Percentiles rank a stretch among this genome's conserved stretches.
phyloP scores from a whole-genome alignment of 2,888 invertebrate species.

The Rugalucina vietnamica region DNA sequence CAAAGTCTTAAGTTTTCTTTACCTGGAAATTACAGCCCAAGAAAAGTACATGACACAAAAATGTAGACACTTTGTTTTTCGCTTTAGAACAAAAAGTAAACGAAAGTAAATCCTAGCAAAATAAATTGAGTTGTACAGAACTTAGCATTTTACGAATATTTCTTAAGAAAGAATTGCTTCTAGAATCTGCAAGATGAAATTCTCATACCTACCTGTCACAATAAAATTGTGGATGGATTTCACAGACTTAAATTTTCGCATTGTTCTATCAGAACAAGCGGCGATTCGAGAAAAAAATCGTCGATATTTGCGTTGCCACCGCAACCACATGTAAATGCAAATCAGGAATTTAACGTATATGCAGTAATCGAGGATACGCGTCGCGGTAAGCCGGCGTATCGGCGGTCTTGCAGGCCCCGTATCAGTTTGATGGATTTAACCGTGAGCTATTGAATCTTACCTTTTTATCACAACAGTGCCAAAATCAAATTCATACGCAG shows the following conservation, averaged over 20 bases:
- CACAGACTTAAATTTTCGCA: conserved; percentile 36
- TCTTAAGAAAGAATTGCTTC: conserved; percentile 21
- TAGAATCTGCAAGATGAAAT: conserved; percentile 28
- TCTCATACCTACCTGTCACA: conserved; percentile 48
- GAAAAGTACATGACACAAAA: neutral
- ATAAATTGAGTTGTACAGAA: conserved; percentile 43
- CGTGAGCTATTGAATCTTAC: neutral
- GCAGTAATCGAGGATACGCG: too few relatives aligned
- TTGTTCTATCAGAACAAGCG: too few relatives aligned
- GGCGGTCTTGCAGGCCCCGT: too few relatives aligned
- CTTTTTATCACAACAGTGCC: neutral
- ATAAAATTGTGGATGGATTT: conserved; percentile 51
- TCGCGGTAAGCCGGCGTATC: too few relatives aligned
- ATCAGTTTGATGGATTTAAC: too few relatives aligned
- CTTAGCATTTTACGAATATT: conserved; percentile 31
- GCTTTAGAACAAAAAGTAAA: neutral
- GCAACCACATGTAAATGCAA: too few relatives aligned
- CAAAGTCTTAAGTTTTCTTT: too few relatives aligned
- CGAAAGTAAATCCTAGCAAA: neutral
- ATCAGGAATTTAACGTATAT: too few relatives aligned
- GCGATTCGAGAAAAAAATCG: too few relatives aligned
- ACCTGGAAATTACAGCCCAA: neutral
- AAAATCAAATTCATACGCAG: conserved; percentile 11
- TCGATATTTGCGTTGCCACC: too few relatives aligned
- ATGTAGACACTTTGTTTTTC: neutral